Evolutionary conservation across 1,140 invertebrate genomes (phyloP), one percentile per base, ranked within the genome.

Genomic region (Drosophila sechellia): DNA sequence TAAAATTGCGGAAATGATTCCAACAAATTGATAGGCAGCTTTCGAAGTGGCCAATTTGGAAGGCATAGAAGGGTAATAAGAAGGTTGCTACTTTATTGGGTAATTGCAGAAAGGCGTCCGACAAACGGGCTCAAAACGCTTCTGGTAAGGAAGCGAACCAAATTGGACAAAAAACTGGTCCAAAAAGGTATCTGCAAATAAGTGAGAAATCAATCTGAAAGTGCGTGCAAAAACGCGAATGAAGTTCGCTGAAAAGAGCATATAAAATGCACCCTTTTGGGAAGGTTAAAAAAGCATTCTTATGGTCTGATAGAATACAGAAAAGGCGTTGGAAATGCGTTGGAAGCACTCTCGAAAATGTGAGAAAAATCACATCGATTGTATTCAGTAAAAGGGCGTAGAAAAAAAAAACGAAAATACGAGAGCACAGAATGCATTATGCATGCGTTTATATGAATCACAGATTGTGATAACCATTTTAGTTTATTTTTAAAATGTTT

Each of bases 1-100:
- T 87, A 84, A 89, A 87, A 89, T 84, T 84, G 84, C 84, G 84
- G 84, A 87, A 89, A 89, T 87, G 79, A 83, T 87, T 89, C 75
- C 79, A 77, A 83, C 84, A 89, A 87, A 87, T 89, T 87, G 84
- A 87, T 87, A 79, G 84, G 79, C 77, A 71, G 79, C 72, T 70
- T 70, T 84, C 69, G 50, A 40, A 50, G 39, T 22, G 25, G 35
- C 31, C 13, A 52, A 25, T 50, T 34, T 52, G 4, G 15, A 35
- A 13, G 31, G 49, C 49, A 52, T 35, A 31, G 17, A 35, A 61
- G 22, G 31, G 70, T 63, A 54, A 53, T 66, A 66, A 43, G 48
- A 53, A 66, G 35, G 35, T 57, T 70, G 50, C 20, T 57, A 35
- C 31, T 57, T 57, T 49, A 59, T 79, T 66, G 69, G 70, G 68